A percentile compares a stretch with the other conserved stretches of the same genome.
Conservation (phyloP, 2,113 vertebrate species). For the Fukomys damarensis region DNA sequence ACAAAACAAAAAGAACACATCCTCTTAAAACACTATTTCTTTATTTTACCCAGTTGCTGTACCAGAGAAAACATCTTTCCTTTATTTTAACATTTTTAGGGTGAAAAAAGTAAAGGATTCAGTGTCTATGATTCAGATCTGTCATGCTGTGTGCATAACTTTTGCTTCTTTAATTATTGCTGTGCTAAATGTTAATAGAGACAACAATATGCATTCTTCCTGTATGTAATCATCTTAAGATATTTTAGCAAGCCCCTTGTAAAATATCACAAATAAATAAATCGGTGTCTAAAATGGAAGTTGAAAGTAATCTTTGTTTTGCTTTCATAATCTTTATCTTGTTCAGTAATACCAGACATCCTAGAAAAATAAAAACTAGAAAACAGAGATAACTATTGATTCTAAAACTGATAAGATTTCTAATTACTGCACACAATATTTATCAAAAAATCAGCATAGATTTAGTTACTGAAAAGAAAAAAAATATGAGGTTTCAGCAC, state of each 20-base stretch:
- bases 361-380: neutral
- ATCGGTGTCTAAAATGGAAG: neutral
- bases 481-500: neutral
- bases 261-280: neutral
- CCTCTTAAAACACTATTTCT: neutral
- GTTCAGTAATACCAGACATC: neutral
- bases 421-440: neutral
- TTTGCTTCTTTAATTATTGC: neutral
- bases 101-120: neutral
- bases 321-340: neutral
- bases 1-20: neutral
- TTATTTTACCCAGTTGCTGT: neutral
- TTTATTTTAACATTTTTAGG: conserved; percentile 2
- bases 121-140: neutral
- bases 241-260: neutral
- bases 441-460: neutral
- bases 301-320: neutral
- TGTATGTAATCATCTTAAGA: neutral
- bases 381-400: neutral
- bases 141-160: neutral
- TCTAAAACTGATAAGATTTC: neutral
- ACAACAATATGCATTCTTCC: neutral
- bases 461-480: neutral
- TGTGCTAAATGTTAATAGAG: neutral
- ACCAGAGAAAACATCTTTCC: neutral